These are phyloP conservation scores for Macrosteles quadrilineatus DNA, from an alignment of 1,140 invertebrate genomes.

Conservation along the genomic window DNA sequence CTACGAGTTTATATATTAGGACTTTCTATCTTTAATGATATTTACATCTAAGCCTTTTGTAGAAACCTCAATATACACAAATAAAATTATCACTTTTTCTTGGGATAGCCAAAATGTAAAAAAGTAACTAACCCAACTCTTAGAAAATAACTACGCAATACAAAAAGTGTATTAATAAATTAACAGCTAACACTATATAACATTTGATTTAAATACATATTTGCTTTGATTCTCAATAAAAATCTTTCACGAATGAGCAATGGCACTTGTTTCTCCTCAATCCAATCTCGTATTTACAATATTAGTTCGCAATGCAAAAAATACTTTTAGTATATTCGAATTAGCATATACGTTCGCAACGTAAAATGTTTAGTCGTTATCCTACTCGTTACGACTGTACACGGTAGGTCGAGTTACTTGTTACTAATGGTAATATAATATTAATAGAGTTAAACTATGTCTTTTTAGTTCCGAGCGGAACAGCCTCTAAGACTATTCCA, in stretches of 20 bases:
- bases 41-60: slow-evolving; percentile 13
- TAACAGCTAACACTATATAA: slow-evolving; percentile 1
- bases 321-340: slow-evolving; percentile 23
- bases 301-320: slow-evolving; percentile 16
- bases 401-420: slow-evolving; percentile 5
- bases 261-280: slow-evolving; percentile 12
- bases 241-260: slow-evolving; percentile 20
- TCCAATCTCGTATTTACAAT: neutral
- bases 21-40: neutral
- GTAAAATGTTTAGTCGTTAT: slow-evolving; percentile 9
- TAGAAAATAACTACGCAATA: slow-evolving; percentile 11
- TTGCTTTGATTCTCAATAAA: neutral
- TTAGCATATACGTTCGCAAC: slow-evolving; percentile 5
- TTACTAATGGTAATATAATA: slow-evolving; percentile 3
- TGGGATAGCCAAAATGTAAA: neutral
- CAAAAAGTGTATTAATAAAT: slow-evolving; percentile 13
- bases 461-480: slow-evolving; percentile 2
- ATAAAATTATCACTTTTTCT: slow-evolving; percentile 20
- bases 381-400: neutral
- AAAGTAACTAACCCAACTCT: neutral
- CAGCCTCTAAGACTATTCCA: no score
- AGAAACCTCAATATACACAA: slow-evolving; percentile 12
- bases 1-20: neutral
- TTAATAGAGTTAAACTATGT: slow-evolving; percentile 13
- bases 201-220: slow-evolving; percentile 18